Evolutionary conservation across 2,113 vertebrate genomes (phyloP), one percentile per base, ranked within the genome.

Genomic region (Shinisaurus crocodilurus): DNA sequence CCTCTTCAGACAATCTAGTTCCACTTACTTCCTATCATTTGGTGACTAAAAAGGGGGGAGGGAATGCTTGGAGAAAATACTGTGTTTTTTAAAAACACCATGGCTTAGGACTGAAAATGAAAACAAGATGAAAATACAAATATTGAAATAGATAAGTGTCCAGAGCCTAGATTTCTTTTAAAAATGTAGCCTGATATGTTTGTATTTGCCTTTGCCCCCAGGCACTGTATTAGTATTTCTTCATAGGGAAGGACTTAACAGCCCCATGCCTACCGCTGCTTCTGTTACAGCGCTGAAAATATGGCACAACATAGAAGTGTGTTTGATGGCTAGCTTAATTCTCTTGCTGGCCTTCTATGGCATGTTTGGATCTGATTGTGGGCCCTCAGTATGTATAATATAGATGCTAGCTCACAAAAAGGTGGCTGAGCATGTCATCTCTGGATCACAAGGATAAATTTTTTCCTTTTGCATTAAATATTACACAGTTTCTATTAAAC

Each of bases 281-380:
- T 86, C 25, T 75, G 48, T 50, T 86, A 57, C 34, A 54, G 10
- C 15, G 69, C 10, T 72, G 45, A 37, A 86, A 86, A 75, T 54
- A 75, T 12, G n/a, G 12, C 45, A 86, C 1, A 54, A 20, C 23
- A 57, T 72, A 50, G 92, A 88, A 85, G 88, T 88, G 15, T 25
- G 60, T 90, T 72, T 87, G 89, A 90, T 45, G 88, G 37, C 48
- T 86, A 85, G 85, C 63, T 85, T 63, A 87, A 76, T 72, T 88
- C 80, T 89, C 90, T 80, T 79, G 72, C 82, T 5, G 12, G 82
- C 60, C 69, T 50, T 45, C 81, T 90, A 82, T 0, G 0, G 67
- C 1, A n/a, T 57, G 18, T 57, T 40, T 40, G 15, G 50, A 16
- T 27, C 10, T 50, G 32, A 29, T 23, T 79, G 89, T 0, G 0